Percentiles rank a stretch among this genome's conserved stretches.
These are phyloP conservation scores for Barypeithes pellucidus DNA, from an alignment of 2,888 invertebrate genomes.

Conservation along the genomic window DNA sequence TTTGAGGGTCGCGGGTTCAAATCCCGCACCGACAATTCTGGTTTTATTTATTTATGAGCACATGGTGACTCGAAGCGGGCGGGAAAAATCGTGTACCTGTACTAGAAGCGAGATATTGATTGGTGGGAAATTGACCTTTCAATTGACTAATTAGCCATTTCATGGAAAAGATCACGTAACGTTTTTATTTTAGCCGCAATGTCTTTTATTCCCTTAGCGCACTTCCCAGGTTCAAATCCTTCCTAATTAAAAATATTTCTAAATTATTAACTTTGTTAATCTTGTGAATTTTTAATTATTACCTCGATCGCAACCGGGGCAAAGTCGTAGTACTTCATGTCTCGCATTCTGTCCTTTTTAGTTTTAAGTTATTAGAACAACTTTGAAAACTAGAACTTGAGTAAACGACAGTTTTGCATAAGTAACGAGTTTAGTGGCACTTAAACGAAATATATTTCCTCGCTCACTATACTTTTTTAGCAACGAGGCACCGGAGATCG, in stretches of 20 bases:
- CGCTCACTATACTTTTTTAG: constrained; percentile 48
- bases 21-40: too few species aligned
- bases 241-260: constrained; percentile 17
- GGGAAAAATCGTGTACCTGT: too few species aligned
- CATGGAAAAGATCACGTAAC: too few species aligned
- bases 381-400: constrained; percentile 60
- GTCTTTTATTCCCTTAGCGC: background rate
- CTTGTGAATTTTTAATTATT: constrained; percentile 51
- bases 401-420: constrained; percentile 64
- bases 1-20: too few species aligned
- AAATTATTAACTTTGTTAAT: constrained; percentile 22
- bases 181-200: too few species aligned
- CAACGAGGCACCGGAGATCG: constrained; percentile 34
- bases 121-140: too few species aligned
- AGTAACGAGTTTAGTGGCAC: constrained; percentile 61
- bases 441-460: constrained; percentile 59
- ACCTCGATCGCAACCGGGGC: constrained; percentile 27
- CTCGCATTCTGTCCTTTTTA: constrained; percentile 38
- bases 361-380: constrained; percentile 59
- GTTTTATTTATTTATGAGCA: too few species aligned
- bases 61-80: too few species aligned
- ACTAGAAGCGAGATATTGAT: too few species aligned
- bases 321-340: constrained; percentile 19
- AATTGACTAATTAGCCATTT: too few species aligned
- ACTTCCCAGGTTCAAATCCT: background rate